These are phyloP conservation scores for Burhinus bistriatus DNA, from an alignment of 2,113 vertebrate genomes.

Conservation along the genomic window DNA sequence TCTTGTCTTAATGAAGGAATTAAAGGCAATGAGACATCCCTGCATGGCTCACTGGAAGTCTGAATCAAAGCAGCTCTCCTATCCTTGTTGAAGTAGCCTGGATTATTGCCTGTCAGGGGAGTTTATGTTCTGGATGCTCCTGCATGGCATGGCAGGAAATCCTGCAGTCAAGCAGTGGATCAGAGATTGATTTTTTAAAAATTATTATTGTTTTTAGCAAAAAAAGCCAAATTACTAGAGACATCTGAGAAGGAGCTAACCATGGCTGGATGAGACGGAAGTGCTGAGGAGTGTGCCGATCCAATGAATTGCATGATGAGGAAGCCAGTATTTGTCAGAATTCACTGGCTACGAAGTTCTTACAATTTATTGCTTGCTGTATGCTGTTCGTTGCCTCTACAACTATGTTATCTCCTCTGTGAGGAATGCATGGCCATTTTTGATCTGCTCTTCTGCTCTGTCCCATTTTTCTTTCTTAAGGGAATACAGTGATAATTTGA, in stretches of 20 bases:
- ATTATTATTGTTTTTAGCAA: neutral
- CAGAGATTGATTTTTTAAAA: neutral
- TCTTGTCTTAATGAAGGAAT: neutral
- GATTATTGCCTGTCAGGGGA: neutral
- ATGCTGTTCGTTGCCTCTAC: neutral
- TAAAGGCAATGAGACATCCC: neutral
- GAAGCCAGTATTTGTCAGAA: neutral
- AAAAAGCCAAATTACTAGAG: neutral
- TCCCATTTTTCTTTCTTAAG: neutral
- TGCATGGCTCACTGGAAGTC: neutral
- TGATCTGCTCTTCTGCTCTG: neutral
- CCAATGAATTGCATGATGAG: neutral
- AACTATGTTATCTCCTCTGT: neutral
- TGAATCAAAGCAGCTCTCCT: neutral
- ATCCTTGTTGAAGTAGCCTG: neutral
- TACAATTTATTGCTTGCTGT: neutral
- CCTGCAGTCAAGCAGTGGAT: neutral
- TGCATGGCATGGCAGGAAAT: neutral
- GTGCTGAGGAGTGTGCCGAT: neutral
- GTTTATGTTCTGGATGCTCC: neutral
- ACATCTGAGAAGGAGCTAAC: neutral
- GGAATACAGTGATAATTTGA: neutral
- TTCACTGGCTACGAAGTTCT: neutral
- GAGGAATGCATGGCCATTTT: neutral
- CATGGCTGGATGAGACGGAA: neutral